These are phyloP conservation scores for Stegophylla sp. DNA, from an alignment of 2,888 invertebrate genomes.

Conservation along the genomic window DNA sequence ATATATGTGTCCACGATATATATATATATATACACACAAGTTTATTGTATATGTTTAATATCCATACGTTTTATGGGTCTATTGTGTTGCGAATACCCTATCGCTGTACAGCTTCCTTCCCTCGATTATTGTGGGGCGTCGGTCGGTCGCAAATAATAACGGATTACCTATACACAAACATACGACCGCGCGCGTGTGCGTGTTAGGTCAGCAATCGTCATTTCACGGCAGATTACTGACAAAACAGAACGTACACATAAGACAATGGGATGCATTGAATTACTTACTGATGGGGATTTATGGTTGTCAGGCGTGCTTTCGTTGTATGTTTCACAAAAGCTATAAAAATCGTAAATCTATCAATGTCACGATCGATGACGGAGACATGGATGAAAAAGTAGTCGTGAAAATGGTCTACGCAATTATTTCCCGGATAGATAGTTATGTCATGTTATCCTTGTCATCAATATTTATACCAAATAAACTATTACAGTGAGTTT, in stretches of 20 bases:
- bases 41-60: constrained; percentile 8
- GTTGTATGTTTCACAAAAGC: constrained; percentile 23
- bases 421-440: not conserved
- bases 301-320: constrained; percentile 18
- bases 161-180: not conserved
- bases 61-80: not conserved
- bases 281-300: constrained; percentile 31
- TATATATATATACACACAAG: not conserved
- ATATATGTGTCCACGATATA: too few relatives aligned
- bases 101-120: not conserved
- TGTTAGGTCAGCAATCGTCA: constrained; percentile 14
- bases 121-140: not conserved
- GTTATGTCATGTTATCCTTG: not conserved
- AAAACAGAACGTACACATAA: not conserved
- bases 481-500: too few relatives aligned
- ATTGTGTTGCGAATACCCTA: constrained; percentile 5
- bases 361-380: constrained; percentile 30
- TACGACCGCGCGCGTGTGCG: not conserved
- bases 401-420: constrained; percentile 4
- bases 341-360: constrained; percentile 45
- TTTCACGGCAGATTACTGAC: constrained; percentile 17
- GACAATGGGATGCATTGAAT: constrained; percentile 37
- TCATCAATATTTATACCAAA: too few relatives aligned
- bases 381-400: not conserved
- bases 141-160: constrained; percentile 20